These are phyloP conservation scores for Ichneumoninae sp. DNA, from an alignment of 2,888 invertebrate species.

Conservation along the genomic window DNA sequence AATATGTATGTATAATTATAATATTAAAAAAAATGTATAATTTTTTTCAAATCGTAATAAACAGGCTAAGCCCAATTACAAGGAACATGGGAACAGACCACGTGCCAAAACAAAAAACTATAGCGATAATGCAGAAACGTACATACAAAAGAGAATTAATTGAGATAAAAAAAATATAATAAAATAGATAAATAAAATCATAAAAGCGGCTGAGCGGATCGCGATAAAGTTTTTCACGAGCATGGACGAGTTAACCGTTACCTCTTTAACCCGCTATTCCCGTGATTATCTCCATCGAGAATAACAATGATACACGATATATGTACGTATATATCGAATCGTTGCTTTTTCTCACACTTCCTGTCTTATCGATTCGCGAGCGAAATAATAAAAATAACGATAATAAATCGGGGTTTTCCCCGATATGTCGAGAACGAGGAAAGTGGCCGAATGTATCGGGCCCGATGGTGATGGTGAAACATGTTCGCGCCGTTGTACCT, in stretches of 20 bases:
- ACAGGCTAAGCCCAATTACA: too few relatives aligned
- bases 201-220: neutral
- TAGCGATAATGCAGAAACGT: too few relatives aligned
- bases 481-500: neutral
- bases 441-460: neutral
- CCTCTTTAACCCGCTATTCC: slow-evolving; percentile 53
- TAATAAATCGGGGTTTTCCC: slow-evolving; percentile 26
- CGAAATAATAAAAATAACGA: neutral
- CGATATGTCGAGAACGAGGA: neutral
- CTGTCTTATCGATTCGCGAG: slow-evolving; percentile 1
- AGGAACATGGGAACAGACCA: too few relatives aligned
- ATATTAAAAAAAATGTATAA: too few relatives aligned
- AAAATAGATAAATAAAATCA: neutral
- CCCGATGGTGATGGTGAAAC: neutral
- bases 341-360: neutral
- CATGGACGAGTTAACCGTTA: slow-evolving; percentile 53
- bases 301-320: neutral
- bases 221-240: neutral
- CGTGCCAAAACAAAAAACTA: too few relatives aligned
- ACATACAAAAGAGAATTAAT: neutral
- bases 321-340: neutral
- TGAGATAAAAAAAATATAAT: neutral
- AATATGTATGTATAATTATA: too few relatives aligned
- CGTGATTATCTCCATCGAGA: slow-evolving; percentile 37
- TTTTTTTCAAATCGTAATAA: too few relatives aligned